Evolutionary conservation across 2,113 vertebrate genomes (phyloP).

Genomic region (Athene cunicularia): DNA sequence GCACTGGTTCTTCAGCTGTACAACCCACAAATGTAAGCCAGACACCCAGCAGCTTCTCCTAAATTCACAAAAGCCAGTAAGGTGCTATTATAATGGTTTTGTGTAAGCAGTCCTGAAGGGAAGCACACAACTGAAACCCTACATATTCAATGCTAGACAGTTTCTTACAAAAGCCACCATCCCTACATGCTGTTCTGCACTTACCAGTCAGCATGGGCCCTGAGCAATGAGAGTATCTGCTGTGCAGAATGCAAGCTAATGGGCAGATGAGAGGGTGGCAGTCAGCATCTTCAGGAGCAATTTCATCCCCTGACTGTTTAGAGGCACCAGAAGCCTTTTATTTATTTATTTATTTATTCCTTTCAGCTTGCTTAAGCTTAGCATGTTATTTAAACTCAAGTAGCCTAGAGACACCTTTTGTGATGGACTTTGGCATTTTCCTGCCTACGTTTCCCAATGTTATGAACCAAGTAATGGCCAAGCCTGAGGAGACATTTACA

Average conservation of each 20-base stretch:
- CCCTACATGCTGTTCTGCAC: not conserved
- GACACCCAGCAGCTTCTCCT: not conserved
- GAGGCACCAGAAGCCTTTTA: not conserved
- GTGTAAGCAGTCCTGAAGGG: not conserved
- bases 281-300: not conserved
- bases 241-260: not conserved
- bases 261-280: not conserved
- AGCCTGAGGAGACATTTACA: not conserved
- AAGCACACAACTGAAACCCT: not conserved
- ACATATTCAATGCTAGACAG: not conserved
- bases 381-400: not conserved
- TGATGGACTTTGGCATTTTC: not conserved
- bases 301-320: not conserved
- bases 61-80: not conserved
- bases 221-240: not conserved
- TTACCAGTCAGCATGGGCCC: not conserved
- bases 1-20: not conserved
- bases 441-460: rapidly evolving
- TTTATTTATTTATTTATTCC: not conserved
- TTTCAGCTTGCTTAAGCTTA: not conserved
- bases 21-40: not conserved
- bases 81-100: not conserved
- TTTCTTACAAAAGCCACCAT: not conserved
- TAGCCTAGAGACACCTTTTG: not conserved
- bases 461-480: not conserved